Evolutionary conservation across 2,888 invertebrate species (phyloP), one percentile per base, ranked within the genome.

Genomic region (Neoitamus cyanurus): DNA sequence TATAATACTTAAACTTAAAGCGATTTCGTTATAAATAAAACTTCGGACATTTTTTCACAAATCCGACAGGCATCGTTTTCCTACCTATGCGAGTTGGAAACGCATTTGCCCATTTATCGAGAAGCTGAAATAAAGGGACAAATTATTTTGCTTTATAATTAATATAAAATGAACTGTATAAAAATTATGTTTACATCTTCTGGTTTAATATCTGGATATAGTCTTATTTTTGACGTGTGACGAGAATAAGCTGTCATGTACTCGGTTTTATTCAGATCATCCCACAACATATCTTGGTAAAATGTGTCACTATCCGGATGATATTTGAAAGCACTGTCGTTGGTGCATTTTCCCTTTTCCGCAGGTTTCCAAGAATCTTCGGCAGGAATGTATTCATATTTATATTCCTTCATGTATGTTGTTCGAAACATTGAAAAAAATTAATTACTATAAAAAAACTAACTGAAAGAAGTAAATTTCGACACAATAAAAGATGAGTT

Each of bases 301-400:
- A 85, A 86, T 30, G n/a, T 83, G 2, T 78, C 73, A n/a, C 46
- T 72, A 6, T 75, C 28, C 2, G 46, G 28, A 46, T 84, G 30
- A 25, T 31, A 58, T 20, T 83, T 48, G 48, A 83, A 73, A 25
- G 13, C 28, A 11, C 28, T n/a, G 37, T 42, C 82, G 2, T 37
- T 70, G 78, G 69, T 58, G 28, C 42, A 20, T 5, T 78, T 58
- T 3, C n/a, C 36, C n/a, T 30, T 36, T 36, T 75, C 68, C 4
- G 48, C 37, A 46, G n/a, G 42, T 30, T 46, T 83, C 36, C 36
- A 42, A 9, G 83, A 82, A 28, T 85, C 36, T 82, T 77, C 78
- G 9, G 20, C 72, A 15, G 72, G 98, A 98, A 90, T 94, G 91
- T 90, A 88, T 15, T 20, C 13, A 30, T 78, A 88, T 87, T 83